These are phyloP conservation scores for Felis catus DNA, from an alignment of 2,113 vertebrate species.

Conservation along the genomic window DNA sequence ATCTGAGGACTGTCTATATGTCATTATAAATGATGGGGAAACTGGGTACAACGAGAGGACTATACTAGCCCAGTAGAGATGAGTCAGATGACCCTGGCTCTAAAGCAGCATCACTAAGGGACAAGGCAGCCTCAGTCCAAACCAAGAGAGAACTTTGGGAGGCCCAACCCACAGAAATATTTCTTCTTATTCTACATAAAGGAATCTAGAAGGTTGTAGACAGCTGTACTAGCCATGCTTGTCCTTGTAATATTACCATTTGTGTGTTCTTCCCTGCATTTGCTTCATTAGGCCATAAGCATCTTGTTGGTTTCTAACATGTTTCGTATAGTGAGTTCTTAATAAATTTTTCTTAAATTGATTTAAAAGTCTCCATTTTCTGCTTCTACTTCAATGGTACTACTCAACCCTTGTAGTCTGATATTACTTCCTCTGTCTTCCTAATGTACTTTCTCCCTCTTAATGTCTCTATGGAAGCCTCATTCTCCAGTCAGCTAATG, in stretches of 20 bases:
- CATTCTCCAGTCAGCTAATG: background rate
- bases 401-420: background rate
- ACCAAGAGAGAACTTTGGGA: background rate
- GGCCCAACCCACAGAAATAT: background rate
- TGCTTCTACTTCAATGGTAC: background rate
- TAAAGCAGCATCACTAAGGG: background rate
- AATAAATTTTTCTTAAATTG: conserved; percentile 32
- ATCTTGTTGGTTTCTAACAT: background rate
- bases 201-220: background rate
- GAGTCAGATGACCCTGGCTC: background rate
- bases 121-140: background rate
- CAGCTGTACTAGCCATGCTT: background rate
- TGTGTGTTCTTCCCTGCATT: background rate
- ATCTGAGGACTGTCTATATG: background rate
- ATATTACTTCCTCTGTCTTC: background rate
- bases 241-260: background rate
- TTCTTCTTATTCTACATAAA: background rate
- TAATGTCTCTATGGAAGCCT: background rate
- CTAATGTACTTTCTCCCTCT: background rate
- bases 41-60: background rate
- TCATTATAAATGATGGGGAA: background rate
- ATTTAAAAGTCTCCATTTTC: conserved; percentile 28
- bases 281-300: background rate
- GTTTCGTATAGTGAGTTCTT: background rate
- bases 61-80: background rate